Conservation (phyloP, 2,113 vertebrate genomes). For the Psittacus erithacus region DNA sequence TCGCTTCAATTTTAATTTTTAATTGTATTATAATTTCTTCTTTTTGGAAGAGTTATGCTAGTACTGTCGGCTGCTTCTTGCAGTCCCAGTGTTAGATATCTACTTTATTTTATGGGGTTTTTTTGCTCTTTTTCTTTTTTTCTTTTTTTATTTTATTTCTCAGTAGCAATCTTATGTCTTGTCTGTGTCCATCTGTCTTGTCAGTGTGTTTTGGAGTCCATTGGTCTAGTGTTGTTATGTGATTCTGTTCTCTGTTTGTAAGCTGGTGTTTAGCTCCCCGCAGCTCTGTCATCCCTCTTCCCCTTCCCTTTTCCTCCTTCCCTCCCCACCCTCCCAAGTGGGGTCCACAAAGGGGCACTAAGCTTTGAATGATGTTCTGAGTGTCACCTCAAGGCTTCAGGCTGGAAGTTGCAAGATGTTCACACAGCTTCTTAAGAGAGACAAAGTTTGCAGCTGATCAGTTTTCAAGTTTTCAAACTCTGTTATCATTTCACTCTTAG, state of each 20-base stretch:
- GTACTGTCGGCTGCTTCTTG: conserved; percentile 48
- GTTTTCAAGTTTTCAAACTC: conserved; percentile 11
- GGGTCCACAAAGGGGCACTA: conserved; percentile 86
- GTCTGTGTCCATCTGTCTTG: conserved; percentile 70
- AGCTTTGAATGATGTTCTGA: conserved; percentile 43
- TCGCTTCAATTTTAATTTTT: conserved; percentile 51
- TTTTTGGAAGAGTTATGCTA: conserved; percentile 63
- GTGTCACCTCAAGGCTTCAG: background rate
- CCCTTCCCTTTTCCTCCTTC: conserved; percentile 11
- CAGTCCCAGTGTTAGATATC: conserved; percentile 34
- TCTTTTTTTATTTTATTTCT: conserved; percentile 42
- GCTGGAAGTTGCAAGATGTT: background rate
- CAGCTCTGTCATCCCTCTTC: background rate
- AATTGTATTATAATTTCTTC: conserved; percentile 49
- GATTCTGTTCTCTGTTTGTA: conserved; percentile 95
- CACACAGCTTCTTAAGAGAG: background rate
- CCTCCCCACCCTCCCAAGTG: conserved; percentile 24
- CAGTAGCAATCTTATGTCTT: conserved; percentile 63
- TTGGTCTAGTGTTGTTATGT: conserved; percentile 74
- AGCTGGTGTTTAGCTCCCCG: conserved; percentile 74
- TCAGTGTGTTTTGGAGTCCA: conserved; percentile 73
- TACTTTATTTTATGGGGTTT: conserved; percentile 38
- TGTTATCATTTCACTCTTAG: background rate
- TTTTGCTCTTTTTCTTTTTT: background rate
- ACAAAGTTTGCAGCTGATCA: conserved; percentile 7